Evolutionary conservation across 2,113 vertebrate genomes (phyloP).

Genomic region (Emydura subglobosa): DNA sequence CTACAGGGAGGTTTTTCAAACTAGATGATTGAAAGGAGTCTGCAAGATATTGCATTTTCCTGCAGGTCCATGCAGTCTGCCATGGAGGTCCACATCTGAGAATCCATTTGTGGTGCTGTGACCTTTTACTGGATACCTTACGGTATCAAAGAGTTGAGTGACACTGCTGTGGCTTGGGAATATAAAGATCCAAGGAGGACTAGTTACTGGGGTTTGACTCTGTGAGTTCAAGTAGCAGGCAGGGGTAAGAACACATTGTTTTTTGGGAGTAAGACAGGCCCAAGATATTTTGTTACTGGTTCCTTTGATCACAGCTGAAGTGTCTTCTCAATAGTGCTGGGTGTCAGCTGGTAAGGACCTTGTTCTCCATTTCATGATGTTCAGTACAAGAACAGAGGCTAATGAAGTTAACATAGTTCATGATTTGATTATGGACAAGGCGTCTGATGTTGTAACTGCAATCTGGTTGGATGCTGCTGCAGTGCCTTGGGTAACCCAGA

Average conservation of each 20-base stretch:
- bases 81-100: background rate
- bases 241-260: background rate
- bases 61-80: background rate
- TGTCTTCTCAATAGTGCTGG: background rate
- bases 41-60: background rate
- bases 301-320: constrained; percentile 14
- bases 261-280: background rate
- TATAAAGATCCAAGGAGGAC: background rate
- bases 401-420: background rate
- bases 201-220: background rate
- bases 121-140: background rate
- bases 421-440: background rate
- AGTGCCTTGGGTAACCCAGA: background rate
- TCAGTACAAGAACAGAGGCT: constrained; percentile 24
- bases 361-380: constrained; percentile 3
- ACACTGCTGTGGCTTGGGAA: background rate
- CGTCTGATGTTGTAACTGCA: background rate
- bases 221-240: background rate
- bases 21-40: background rate
- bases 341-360: background rate
- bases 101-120: background rate
- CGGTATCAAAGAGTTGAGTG: background rate
- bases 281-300: background rate
- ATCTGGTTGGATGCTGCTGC: background rate
- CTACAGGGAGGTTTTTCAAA: background rate